Conservation (phyloP, 2,888 invertebrate genomes). For the Nomada fucata region DNA sequence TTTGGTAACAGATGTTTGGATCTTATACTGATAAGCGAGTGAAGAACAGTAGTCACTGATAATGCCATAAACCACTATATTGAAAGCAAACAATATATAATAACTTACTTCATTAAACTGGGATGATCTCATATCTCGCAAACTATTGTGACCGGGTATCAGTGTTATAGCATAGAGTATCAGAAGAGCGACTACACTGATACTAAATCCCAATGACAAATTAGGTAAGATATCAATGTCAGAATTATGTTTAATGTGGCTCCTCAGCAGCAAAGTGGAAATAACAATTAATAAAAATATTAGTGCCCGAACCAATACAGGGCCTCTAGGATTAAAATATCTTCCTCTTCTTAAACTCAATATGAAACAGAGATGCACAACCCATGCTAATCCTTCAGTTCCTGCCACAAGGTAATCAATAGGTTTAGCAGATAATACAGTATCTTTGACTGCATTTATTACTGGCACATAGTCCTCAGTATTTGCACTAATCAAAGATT, state of each 20-base stretch:
- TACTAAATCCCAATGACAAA: constrained; percentile 86
- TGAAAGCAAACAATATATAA: constrained; percentile 41
- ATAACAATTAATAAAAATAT: constrained; percentile 89
- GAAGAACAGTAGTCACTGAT: constrained; percentile 45
- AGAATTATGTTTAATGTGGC: constrained; percentile 84
- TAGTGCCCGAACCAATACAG: constrained; percentile 87
- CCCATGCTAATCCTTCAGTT: constrained; percentile 91
- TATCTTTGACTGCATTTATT: constrained; percentile 73
- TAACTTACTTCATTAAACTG: constrained; percentile 59
- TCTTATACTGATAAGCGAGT: constrained; percentile 49
- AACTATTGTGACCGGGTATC: constrained; percentile 86
- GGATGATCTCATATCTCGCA: constrained; percentile 79
- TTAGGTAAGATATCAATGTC: constrained; percentile 79
- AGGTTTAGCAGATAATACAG: constrained; percentile 85
- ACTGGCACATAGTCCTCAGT: constrained; percentile 31
- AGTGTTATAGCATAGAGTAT: constrained; percentile 89
- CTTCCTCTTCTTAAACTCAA: constrained; percentile 88
- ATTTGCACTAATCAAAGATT: constrained; percentile 2
- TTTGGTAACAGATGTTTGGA: constrained; percentile 46
- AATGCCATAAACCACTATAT: constrained; percentile 37
- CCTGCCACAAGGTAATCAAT: constrained; percentile 90
- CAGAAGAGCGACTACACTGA: constrained; percentile 88
- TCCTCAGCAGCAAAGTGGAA: constrained; percentile 86
- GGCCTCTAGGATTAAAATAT: constrained; percentile 90
- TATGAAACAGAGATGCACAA: constrained; percentile 91